Base-by-base conservation (phyloP, 2,888 invertebrate genomes). In the Hylaea fasciaria region DNA sequence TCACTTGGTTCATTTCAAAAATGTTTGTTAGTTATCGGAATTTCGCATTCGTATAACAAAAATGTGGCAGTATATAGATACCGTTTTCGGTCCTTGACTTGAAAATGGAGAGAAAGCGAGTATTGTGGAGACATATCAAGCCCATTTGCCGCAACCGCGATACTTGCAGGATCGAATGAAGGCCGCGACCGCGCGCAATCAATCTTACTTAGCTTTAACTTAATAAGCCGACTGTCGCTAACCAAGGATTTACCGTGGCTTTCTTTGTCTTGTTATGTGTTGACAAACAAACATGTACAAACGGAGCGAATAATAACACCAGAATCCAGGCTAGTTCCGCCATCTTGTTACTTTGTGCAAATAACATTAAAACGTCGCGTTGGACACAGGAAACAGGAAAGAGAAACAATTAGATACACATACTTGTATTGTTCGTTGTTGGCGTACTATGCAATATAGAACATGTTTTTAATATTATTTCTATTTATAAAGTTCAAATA, bases 141-240 rank as follows among this genome's bases (percentile, higher is more conserved):
- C 22, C 57, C 47, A 47, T 58, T 53, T 44, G 54, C 22, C 45
- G 35, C 29, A 45, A 28, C 45, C 17, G 53, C n/a, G 40, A 37
- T 32, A 10, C 32, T 12, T 43, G n/a, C n/a, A 28, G 49, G 45
- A 50, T 44, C 44, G 50, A 44, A 49, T 40, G 45, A 49, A 53
- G 13, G 37, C 39, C 55, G 45, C 41, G 29, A 53, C 29, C 35
- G 51, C 35, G 35, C 40, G 29, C 56, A 47, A 68, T 66, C 64
- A 51, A 66, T 68, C 68, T 68, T 66, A 58, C 68, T 68, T 68
- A 64, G 64, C 58, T 47, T 54, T 62, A 58, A 62, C 51, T 66
- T 64, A 66, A 68, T 66, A 64, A 66, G 53, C 52, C 60, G 28
- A 47, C 57, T 32, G 60, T 61, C 63, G 61, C 68, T 51, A 43